A percentile compares a stretch with the other conserved stretches of the same genome.
phyloP scores from a whole-genome alignment of 1,140 invertebrate species.

The Pantala flavescens region DNA sequence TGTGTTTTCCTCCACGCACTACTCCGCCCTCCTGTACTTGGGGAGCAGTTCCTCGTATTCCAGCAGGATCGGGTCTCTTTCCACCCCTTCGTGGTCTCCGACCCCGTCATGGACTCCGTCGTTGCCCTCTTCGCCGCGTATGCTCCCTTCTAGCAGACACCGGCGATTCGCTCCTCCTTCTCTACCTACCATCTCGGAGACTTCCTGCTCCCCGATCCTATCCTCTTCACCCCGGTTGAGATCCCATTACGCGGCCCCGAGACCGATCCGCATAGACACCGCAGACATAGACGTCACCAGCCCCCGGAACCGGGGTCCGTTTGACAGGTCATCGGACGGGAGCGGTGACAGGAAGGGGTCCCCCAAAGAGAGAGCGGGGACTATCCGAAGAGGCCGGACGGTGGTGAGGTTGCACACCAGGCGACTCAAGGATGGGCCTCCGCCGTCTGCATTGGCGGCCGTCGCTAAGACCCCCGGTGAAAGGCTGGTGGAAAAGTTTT shows the following conservation, averaged over 20 bases:
- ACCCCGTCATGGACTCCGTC: too few relatives aligned
- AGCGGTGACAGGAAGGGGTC: conserved; percentile 11
- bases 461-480: conserved; percentile 48
- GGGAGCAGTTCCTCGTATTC: background rate
- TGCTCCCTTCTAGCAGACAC: conserved; percentile 24
- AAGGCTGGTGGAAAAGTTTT: conserved; percentile 60
- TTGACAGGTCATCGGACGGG: conserved; percentile 30
- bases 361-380: conserved; percentile 37
- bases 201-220: background rate
- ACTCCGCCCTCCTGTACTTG: background rate
- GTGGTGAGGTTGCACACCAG: conserved; percentile 57
- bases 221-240: conserved; percentile 8
- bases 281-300: conserved; percentile 62
- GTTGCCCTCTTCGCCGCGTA: too few relatives aligned
- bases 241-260: conserved; percentile 24
- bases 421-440: conserved; percentile 39
- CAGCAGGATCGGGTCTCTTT: too few relatives aligned
- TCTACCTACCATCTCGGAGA: background rate
- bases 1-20: background rate
- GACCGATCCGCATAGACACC: conserved; percentile 60
- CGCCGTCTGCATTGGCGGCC: conserved; percentile 17
- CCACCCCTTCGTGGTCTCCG: too few relatives aligned
- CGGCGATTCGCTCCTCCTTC: conserved; percentile 25
- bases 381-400: conserved; percentile 54
- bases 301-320: conserved; percentile 35